phyloP scores from a whole-genome alignment of 2,797 vertebrate species.

The Zalophus californianus region DNA sequence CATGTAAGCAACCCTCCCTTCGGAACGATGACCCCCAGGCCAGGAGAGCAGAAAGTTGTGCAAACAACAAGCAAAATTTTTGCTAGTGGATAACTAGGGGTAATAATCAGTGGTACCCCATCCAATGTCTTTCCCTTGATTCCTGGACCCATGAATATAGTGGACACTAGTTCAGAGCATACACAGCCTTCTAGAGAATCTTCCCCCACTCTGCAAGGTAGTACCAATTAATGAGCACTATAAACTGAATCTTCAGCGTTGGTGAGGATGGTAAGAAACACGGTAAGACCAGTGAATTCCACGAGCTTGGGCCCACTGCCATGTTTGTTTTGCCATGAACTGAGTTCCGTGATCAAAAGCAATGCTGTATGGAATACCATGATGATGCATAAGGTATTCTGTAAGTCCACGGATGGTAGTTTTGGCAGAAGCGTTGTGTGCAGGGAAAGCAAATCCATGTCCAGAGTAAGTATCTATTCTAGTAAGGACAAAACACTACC shows the following conservation, averaged over 20 bases:
- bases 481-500: background rate
- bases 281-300: no score
- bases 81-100: background rate
- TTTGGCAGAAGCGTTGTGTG: no score
- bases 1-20: background rate
- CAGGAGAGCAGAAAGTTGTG: background rate
- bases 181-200: background rate
- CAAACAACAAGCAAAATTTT: background rate
- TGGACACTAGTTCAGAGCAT: background rate
- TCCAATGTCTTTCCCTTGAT: background rate
- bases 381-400: no score
- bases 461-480: background rate
- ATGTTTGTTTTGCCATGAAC: no score
- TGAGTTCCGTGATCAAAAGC: no score
- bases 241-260: no score
- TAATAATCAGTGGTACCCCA: no score
- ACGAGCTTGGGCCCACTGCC: no score
- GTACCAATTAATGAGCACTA: no score
- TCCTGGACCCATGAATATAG: background rate
- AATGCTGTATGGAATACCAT: no score
- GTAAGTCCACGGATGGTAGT: no score
- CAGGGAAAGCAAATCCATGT: background rate
- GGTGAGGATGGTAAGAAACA: no score
- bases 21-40: background rate
- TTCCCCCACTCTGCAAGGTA: background rate